These are phyloP conservation scores for Eupeodes latifasciatus DNA, from an alignment of 2,888 invertebrate species.

Conservation along the genomic window DNA sequence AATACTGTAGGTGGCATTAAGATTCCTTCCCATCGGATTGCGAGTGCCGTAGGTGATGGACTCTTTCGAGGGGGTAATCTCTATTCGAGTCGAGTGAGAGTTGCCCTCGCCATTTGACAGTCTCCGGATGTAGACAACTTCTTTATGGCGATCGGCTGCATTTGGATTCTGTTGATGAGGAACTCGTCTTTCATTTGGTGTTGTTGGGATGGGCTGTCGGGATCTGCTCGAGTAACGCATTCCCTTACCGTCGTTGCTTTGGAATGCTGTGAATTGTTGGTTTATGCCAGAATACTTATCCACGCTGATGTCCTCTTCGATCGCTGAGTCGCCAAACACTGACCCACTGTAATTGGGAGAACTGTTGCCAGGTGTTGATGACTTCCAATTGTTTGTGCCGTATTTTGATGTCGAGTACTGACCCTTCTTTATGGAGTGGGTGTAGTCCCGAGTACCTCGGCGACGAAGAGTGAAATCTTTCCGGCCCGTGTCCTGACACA, in stretches of 20 bases:
- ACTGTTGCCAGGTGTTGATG: constrained; percentile 83
- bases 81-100: constrained; percentile 83
- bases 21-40: constrained; percentile 77
- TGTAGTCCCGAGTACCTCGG: constrained; percentile 84
- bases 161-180: constrained; percentile 59
- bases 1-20: constrained; percentile 56
- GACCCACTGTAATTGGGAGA: constrained; percentile 84
- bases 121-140: constrained; percentile 82
- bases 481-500: constrained; percentile 84
- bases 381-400: constrained; percentile 81
- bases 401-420: constrained; percentile 82
- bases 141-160: constrained; percentile 81
- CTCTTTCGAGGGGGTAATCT: constrained; percentile 83
- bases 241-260: constrained; percentile 80
- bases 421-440: constrained; percentile 84
- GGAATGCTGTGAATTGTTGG: constrained; percentile 82
- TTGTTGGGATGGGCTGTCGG: constrained; percentile 34
- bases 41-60: constrained; percentile 81
- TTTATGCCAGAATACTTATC: constrained; percentile 83
- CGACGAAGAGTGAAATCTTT: constrained; percentile 83
- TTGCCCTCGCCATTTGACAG: constrained; percentile 81
- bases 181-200: constrained; percentile 49
- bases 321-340: constrained; percentile 84
- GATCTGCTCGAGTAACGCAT: constrained; percentile 81
- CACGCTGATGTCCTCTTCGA: constrained; percentile 84